These are phyloP conservation scores for Dilophus febrilis DNA, from an alignment of 2,888 invertebrate species.

Conservation along the genomic window DNA sequence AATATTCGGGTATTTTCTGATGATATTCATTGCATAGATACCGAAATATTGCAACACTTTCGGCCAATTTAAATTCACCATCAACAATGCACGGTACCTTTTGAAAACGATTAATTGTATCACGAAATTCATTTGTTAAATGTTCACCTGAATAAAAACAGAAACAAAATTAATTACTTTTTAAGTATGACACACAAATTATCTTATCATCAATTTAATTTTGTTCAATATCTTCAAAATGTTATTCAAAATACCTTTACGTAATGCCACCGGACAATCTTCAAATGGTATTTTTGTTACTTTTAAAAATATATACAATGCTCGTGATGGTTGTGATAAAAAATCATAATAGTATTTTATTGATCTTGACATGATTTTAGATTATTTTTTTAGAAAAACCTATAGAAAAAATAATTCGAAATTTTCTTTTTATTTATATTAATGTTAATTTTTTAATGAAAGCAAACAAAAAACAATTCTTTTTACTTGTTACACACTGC, in stretches of 20 bases:
- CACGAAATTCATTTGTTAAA: slow-evolving; percentile 37
- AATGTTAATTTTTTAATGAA: no score
- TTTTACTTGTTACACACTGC: no score
- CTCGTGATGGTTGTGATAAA: slow-evolving; percentile 59
- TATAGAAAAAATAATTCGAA: no score
- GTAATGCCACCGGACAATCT: slow-evolving; percentile 39
- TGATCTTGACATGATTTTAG: slow-evolving; percentile 27
- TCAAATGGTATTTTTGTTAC: slow-evolving; percentile 47
- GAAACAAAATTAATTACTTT: neutral
- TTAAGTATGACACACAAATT: no score
- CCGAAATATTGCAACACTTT: slow-evolving; percentile 50
- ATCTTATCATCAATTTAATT: no score
- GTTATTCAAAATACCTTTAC: slow-evolving; percentile 38
- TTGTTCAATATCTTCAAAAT: neutral
- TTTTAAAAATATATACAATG: slow-evolving; percentile 54
- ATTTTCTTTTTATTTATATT: no score
- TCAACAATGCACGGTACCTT: slow-evolving; percentile 49
- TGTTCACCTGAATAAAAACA: slow-evolving; percentile 40
- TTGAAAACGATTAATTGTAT: slow-evolving; percentile 40
- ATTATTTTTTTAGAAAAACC: no score
- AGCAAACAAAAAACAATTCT: no score
- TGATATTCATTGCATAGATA: slow-evolving; percentile 41
- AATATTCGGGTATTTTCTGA: slow-evolving; percentile 37
- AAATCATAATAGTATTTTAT: slow-evolving; percentile 54
- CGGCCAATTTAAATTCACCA: slow-evolving; percentile 46